These are phyloP conservation scores for Antheraea assamensis DNA, from an alignment of 2,888 invertebrate species.

Conservation along the genomic window DNA sequence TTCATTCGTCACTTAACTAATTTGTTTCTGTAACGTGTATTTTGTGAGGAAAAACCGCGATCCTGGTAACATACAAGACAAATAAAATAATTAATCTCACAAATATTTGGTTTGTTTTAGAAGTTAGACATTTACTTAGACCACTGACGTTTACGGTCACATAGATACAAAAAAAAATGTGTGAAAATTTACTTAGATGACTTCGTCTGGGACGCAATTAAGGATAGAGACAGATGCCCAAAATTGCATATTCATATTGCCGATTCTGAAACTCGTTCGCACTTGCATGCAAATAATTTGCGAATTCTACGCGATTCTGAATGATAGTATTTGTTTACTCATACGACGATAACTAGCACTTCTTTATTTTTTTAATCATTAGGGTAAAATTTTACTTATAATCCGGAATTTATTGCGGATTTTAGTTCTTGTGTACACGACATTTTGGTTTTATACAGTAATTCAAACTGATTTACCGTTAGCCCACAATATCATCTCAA, in stretches of 20 bases:
- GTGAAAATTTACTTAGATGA: neutral
- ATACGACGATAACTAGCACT: neutral
- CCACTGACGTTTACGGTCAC: neutral
- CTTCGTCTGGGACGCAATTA: slow-evolving; percentile 1
- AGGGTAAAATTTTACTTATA: neutral
- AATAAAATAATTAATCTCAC: neutral
- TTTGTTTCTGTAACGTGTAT: neutral
- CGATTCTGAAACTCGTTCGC: neutral
- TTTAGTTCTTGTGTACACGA: neutral
- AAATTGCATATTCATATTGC: neutral
- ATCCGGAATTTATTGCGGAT: neutral
- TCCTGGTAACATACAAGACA: no score
- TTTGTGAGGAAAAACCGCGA: neutral
- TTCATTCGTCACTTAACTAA: neutral
- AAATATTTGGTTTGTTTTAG: neutral
- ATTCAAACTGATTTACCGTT: no score
- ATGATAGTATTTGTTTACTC: neutral
- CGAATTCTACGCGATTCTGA: neutral
- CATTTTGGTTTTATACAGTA: no score
- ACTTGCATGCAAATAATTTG: neutral
- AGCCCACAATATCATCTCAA: no score
- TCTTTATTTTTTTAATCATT: neutral
- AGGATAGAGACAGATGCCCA: neutral
- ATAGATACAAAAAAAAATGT: neutral
- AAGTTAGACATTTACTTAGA: neutral